A percentile compares a stretch with the other conserved stretches of the same genome.
phyloP scores from a whole-genome alignment of 2,888 invertebrate species.

The Uloborus plumipes region DNA sequence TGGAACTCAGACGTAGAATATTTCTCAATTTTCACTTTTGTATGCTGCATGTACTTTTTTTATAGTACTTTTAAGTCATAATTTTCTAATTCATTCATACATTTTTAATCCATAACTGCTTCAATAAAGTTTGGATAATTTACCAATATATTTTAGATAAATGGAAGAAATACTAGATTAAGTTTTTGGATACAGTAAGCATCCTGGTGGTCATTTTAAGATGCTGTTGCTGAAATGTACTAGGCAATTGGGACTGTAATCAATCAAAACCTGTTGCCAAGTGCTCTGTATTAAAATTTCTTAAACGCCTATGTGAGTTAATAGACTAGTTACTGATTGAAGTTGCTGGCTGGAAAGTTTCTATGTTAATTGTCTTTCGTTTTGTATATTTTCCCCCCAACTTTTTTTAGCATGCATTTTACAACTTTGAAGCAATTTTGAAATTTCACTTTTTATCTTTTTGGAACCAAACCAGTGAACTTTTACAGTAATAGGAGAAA shows the following conservation, averaged over 20 bases:
- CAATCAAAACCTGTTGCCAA: constrained; percentile 19
- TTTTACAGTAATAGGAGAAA: constrained; percentile 6
- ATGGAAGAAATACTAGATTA: too few species aligned
- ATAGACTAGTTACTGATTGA: constrained; percentile 11
- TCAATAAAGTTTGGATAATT: too few species aligned
- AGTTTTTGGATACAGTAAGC: too few species aligned
- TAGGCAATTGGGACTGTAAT: not conserved
- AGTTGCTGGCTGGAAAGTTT: constrained; percentile 39
- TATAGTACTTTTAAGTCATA: too few species aligned
- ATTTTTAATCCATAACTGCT: too few species aligned
- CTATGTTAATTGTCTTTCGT: constrained; percentile 25
- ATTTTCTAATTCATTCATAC: too few species aligned
- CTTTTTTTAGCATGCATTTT: constrained; percentile 52
- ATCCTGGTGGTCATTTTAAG: not conserved
- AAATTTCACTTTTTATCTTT: constrained; percentile 34
- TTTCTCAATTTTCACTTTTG: too few species aligned
- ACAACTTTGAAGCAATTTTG: constrained; percentile 49
- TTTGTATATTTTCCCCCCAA: constrained; percentile 29
- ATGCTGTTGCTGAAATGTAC: not conserved
- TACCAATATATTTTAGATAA: too few species aligned
- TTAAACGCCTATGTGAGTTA: constrained; percentile 3
- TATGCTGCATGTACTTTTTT: too few species aligned
- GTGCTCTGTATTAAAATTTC: constrained; percentile 11
- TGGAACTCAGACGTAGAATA: too few species aligned
- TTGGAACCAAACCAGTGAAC: constrained; percentile 19